Evolutionary conservation across 2,113 vertebrate species (phyloP), one percentile per base, ranked within the genome.

Genomic region (Xenopus laevis): DNA sequence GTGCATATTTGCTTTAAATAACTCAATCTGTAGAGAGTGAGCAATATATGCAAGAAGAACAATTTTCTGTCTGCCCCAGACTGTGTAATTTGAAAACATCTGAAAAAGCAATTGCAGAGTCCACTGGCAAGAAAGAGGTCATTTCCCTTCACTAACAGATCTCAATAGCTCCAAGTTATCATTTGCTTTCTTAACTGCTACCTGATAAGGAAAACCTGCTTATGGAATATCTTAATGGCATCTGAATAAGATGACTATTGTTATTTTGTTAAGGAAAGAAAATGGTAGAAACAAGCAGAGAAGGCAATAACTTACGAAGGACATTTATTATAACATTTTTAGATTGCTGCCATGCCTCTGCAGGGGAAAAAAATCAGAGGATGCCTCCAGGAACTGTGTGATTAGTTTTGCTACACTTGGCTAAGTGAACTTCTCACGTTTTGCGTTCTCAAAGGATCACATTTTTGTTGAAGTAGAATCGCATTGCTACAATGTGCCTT

Each of bases 131-230:
- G 79, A 81, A 82, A 83, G 79, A 74, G 68, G 73, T 80, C 78
- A 84, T 85, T 82, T 80, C 75, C 81, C 85, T 84, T 79, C 83
- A 64, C 79, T 84, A 80, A 79, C 71, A 86, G 74, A 86, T 83
- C 87, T 84, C 82, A 87, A 86, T 70, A 86, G 72, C 50, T 79
- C 64, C 45, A 45, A 78, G 80, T 79, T 81, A 77, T 79, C 74
- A 71, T 82, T 71, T 67, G 17, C 73, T 82, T 74, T 82, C 66
- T 82, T 73, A 71, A 82, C 79, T 74, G 72, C 71, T 80, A 79
- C 71, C 68, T 78, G 80, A 85, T 79, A 81, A 81, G 75, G 61
- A 85, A 79, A 83, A 83, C 68, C 0, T 74, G 65, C 63, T 73
- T 75, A 57, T 40, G 63, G 71, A 86, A 79, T 40, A 81, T 11